Conservation (phyloP, 2,113 vertebrate species). For the Menura novaehollandiae region DNA sequence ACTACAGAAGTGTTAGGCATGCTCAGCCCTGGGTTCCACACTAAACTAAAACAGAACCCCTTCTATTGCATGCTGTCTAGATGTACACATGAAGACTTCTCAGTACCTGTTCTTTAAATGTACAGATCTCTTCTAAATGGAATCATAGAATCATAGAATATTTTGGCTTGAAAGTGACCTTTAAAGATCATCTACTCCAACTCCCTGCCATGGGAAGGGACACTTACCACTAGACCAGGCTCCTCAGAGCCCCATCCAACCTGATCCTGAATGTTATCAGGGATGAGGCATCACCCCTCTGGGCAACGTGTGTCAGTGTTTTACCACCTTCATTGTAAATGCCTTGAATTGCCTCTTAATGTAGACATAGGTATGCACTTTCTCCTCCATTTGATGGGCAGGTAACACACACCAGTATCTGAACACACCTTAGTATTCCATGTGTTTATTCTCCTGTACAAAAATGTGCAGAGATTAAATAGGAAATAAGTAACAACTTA, state of each 20-base stretch:
- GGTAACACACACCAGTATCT: background rate
- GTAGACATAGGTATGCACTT: background rate
- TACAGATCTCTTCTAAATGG: background rate
- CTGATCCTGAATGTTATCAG: background rate
- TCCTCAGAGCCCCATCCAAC: background rate
- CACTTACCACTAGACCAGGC: background rate
- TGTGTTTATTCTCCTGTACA: background rate
- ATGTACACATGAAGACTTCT: background rate
- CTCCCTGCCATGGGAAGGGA: too few relatives aligned
- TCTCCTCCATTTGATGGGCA: background rate
- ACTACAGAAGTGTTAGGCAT: background rate
- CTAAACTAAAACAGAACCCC: background rate
- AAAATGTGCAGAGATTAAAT: background rate
- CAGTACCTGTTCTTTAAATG: background rate
- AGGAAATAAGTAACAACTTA: background rate
- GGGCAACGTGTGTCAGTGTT: background rate
- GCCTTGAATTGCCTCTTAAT: background rate
- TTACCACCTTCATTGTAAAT: background rate
- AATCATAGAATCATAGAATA: background rate
- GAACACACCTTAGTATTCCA: background rate
- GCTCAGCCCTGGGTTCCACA: background rate
- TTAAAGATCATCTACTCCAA: background rate
- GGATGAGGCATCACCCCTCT: too few relatives aligned
- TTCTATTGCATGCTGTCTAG: background rate
- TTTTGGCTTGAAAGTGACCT: background rate